Percentiles rank a stretch among this genome's conserved stretches.
These are phyloP conservation scores for Tenthredo scrophulariae DNA, from an alignment of 2,888 invertebrate genomes.

Conservation along the genomic window DNA sequence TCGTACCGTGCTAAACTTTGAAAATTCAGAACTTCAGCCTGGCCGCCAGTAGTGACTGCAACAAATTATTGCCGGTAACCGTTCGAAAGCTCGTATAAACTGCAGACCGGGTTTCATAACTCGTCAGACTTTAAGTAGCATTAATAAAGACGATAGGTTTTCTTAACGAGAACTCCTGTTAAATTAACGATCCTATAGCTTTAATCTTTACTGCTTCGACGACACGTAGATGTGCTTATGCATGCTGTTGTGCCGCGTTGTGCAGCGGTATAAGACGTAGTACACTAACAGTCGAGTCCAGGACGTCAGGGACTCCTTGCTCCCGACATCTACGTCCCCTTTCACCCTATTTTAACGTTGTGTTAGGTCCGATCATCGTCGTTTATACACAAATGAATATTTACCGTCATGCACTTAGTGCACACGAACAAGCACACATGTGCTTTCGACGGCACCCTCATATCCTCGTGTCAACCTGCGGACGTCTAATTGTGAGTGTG, in stretches of 20 bases:
- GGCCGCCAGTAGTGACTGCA: background rate
- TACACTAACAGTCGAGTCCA: background rate
- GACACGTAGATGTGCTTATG: constrained; percentile 51
- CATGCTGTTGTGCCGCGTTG: background rate
- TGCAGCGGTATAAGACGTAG: background rate
- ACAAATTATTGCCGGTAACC: background rate
- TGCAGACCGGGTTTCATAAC: background rate
- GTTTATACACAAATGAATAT: constrained; percentile 8
- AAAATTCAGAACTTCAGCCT: too few relatives aligned
- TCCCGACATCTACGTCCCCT: background rate
- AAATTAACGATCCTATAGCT: constrained; percentile 54
- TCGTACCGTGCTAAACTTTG: too few relatives aligned
- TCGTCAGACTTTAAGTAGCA: constrained; percentile 1
- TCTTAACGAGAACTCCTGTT: constrained; percentile 42
- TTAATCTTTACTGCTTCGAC: constrained; percentile 52
- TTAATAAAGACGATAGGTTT: constrained; percentile 33
- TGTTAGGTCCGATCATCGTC: background rate
- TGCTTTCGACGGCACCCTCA: constrained; percentile 57
- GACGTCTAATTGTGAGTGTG: constrained; percentile 56
- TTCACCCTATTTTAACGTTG: constrained; percentile 11
- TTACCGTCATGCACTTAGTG: background rate
- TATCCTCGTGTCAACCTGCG: constrained; percentile 57
- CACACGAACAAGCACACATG: background rate
- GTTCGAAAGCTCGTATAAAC: constrained; percentile 29
- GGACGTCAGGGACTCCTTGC: background rate